Evolutionary conservation across 2,113 vertebrate species (phyloP).

Genomic region (Plotosus lineatus): DNA sequence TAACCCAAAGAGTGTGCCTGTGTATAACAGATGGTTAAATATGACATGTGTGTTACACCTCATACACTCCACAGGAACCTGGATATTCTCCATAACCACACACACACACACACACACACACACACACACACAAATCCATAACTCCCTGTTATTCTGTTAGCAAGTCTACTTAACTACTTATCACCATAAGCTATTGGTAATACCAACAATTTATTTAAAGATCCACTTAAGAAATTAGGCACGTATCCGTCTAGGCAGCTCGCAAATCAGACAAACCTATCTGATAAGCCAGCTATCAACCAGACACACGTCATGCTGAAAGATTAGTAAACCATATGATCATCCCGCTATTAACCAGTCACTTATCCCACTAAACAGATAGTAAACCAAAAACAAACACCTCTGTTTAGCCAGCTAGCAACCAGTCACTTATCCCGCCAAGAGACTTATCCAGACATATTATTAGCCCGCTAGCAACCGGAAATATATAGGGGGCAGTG

Average conservation of each 20-base stretch:
- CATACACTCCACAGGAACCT: background rate
- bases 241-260: background rate
- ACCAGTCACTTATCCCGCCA: too few relatives aligned
- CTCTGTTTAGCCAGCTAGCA: too few relatives aligned
- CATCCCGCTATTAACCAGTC: background rate
- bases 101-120: constrained; percentile 20
- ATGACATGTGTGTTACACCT: constrained; percentile 30
- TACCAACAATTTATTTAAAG: background rate
- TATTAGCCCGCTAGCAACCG: too few relatives aligned
- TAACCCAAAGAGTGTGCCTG: constrained; percentile 41
- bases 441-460: too few relatives aligned
- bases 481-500: too few relatives aligned
- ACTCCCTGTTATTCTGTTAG: background rate
- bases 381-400: too few relatives aligned
- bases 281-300: background rate
- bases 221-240: background rate
- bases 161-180: background rate
- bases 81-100: background rate
- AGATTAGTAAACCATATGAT: background rate
- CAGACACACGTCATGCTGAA: background rate
- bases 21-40: constrained; percentile 49
- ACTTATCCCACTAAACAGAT: background rate
- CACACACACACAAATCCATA: background rate
- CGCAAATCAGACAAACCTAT: too few relatives aligned
- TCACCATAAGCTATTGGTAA: background rate